Evolutionary conservation across 2,888 invertebrate genomes (phyloP), one percentile per base, ranked within the genome.

Genomic region (Leptura quadrifasciata): DNA sequence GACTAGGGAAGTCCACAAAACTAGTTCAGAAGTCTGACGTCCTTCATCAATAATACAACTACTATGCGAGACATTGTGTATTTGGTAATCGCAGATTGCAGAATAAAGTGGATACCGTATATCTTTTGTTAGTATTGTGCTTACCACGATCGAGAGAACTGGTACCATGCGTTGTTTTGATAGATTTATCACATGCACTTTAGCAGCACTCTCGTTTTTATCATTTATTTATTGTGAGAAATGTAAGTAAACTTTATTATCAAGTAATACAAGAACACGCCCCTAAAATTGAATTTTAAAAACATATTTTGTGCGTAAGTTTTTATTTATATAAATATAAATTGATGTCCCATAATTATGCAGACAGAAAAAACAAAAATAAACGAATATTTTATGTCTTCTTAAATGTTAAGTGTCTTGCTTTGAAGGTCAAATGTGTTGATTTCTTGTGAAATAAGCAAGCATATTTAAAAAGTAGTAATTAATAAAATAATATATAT

Each of bases 211-310:
- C 72, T 76, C 74, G 20, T 75, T 76, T 75, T 80, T 79, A 65
- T 61, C 72, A 39, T 64, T 79, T 52, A 65, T 73, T 72, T 75
- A 68, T 60, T 72, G 77, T 54, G 75, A 74, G 52, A 84, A 84
- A 81, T 82, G 84, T 84, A 75, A 84, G 84, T 82, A 74, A 58
- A 58, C 72, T 58, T 15, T 52, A 24, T 15, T 72, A 17, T 72
- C 12, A 17, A 64, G 6, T n/a, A n/a, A 17, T 2, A 67, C 12
- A 4, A 47, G 47, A 52, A 17, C 17, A 58, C 58, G 65, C 65
- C 65, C 24, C 65, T 24, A n/a, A 24, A 21, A 31, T 10, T 55
- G 2, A 55, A 10, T 27, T 20, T 20, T 21, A 17, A 61, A 9
- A 17, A 61, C 31, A 27, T 5, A 4, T 17, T 27, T 61, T 4